Conservation (phyloP, 2,113 vertebrate genomes). For the Amphilophus citrinellus region DNA sequence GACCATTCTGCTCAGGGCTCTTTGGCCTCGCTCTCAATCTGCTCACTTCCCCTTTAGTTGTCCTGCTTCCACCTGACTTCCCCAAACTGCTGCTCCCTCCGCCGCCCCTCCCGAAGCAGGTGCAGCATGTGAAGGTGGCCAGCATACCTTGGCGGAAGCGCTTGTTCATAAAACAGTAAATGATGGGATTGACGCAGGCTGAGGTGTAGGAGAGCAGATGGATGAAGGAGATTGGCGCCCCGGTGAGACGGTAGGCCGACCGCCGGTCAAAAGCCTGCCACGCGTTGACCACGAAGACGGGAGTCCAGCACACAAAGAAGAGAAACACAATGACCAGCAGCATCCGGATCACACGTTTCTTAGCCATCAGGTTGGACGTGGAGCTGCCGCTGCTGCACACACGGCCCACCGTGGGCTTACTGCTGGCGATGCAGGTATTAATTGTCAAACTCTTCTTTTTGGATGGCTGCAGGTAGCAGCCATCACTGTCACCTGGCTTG, state of each 20-base stretch:
- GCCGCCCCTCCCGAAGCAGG: slow-evolving; percentile 16
- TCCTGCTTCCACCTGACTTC: slow-evolving; percentile 20
- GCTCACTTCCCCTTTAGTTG: slow-evolving; percentile 1
- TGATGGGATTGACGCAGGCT: slow-evolving; percentile 95
- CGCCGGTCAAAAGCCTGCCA: slow-evolving; percentile 92
- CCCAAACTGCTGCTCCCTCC: not conserved
- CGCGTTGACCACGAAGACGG: slow-evolving; percentile 93
- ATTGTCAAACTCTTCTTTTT: slow-evolving; percentile 62
- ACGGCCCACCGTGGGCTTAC: slow-evolving; percentile 71
- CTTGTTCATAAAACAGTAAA: slow-evolving; percentile 99
- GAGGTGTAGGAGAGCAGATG: slow-evolving; percentile 96
- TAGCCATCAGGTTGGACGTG: slow-evolving; percentile 90
- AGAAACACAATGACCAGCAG: slow-evolving; percentile 94
- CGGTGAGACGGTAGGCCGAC: slow-evolving; percentile 89
- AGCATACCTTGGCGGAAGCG: slow-evolving; percentile 92
- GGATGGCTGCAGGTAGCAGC: slow-evolving; percentile 89
- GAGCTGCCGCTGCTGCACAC: slow-evolving; percentile 89
- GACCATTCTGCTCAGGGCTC: slow-evolving; percentile 82
- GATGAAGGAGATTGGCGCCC: slow-evolving; percentile 97
- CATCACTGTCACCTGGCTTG: slow-evolving; percentile 85
- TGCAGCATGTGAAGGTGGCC: slow-evolving; percentile 89
- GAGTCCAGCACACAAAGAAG: slow-evolving; percentile 98
- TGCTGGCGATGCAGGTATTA: not conserved
- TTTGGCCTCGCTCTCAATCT: not conserved
- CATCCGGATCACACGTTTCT: slow-evolving; percentile 98